Conservation (phyloP, 1,140 invertebrate species). For the Heliconius himera region DNA sequence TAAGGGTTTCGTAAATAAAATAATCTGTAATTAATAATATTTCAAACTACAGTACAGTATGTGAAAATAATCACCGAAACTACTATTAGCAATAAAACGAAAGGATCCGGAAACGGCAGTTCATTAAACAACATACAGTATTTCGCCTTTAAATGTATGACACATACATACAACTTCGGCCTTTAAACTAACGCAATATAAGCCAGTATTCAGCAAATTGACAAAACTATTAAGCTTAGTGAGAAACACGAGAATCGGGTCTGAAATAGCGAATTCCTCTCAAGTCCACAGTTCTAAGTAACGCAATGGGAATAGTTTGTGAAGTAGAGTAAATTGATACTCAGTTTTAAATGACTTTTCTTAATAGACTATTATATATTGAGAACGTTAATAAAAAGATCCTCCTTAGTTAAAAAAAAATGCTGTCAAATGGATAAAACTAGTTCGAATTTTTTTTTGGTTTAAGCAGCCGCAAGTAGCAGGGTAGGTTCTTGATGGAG, state of each 20-base stretch:
- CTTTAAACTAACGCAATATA: background rate
- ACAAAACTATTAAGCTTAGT: slow-evolving; percentile 9
- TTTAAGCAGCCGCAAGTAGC: too few species aligned
- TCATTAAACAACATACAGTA: background rate
- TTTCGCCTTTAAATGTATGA: background rate
- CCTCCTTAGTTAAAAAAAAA: too few species aligned
- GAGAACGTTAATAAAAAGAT: too few species aligned
- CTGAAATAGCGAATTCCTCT: slow-evolving; percentile 3
- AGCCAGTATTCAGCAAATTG: slow-evolving; percentile 1
- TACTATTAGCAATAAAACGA: background rate
- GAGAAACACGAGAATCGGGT: background rate
- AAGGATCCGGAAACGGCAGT: background rate
- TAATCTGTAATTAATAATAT: background rate
- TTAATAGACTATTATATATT: too few species aligned
- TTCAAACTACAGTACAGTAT: background rate
- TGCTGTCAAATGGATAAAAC: too few species aligned
- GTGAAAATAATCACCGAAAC: background rate
- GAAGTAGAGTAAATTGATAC: background rate
- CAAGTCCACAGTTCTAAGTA: slow-evolving; percentile 3
- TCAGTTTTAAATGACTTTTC: background rate
- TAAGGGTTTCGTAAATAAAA: too few species aligned
- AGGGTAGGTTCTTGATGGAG: too few species aligned
- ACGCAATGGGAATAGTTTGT: slow-evolving; percentile 1
- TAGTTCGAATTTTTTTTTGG: too few species aligned
- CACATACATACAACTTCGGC: slow-evolving; percentile 1